Percentiles rank a stretch among this genome's conserved stretches.
Conservation (phyloP, 2,113 vertebrate genomes). For the Edolisoma coerulescens region DNA sequence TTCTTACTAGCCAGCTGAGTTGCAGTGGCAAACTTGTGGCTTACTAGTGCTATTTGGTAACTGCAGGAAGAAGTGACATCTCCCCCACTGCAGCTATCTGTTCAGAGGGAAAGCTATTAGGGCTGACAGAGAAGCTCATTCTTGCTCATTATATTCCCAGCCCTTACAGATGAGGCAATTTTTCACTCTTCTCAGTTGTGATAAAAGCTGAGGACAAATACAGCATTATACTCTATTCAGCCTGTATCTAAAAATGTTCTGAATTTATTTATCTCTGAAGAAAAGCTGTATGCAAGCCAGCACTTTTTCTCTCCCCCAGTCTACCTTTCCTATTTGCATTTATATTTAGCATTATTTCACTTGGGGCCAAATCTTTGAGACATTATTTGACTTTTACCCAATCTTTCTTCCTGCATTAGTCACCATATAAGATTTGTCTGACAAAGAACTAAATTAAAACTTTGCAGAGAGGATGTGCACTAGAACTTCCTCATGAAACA, state of each 20-base stretch:
- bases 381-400: neutral
- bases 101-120: constrained; percentile 19
- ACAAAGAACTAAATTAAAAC: neutral
- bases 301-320: neutral
- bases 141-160: constrained; percentile 39
- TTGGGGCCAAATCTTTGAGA: neutral
- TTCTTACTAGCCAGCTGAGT: neutral
- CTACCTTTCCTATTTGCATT: constrained; percentile 16
- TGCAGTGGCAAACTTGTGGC: neutral
- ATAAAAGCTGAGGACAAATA: constrained; percentile 45
- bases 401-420: neutral
- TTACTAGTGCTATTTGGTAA: neutral
- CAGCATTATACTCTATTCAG: constrained; percentile 11
- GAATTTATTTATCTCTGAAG: constrained; percentile 25
- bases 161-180: constrained; percentile 27
- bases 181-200: constrained; percentile 24
- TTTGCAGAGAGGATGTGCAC: neutral
- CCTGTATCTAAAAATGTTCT: neutral
- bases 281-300: neutral
- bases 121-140: constrained; percentile 26
- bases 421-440: neutral
- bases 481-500: neutral
- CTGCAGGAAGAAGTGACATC: neutral
- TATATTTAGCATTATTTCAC: neutral
- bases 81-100: neutral